Evolutionary conservation across 2,797 vertebrate species (phyloP), one percentile per base, ranked within the genome.

Genomic region (Argentina silus): DNA sequence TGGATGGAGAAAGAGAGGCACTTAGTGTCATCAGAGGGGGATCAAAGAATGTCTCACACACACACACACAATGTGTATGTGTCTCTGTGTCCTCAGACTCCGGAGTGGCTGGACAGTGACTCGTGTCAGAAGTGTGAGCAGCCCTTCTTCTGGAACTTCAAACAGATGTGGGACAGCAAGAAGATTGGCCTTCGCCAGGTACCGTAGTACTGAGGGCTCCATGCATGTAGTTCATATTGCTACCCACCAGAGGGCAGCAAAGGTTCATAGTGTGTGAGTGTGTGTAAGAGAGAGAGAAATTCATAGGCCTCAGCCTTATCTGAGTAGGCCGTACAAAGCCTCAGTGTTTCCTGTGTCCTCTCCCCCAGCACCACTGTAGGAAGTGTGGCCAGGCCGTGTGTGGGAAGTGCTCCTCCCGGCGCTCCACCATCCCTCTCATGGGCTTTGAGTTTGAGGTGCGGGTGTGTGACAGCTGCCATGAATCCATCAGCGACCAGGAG

Each of bases 121-220:
- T 99, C 97, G 19, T 99, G 98, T 91, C 98, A 99, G 86, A 98
- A 96, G 87, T 99, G 97, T 86, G 95, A 98, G 79, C 97, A 99
- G 89, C 98, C 98, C 61, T 99, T 99, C 87, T 99, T 99, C 91
- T 99, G 98, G 98, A 98, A 99, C 91, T 98, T 99, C 92, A 99
- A 99, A 89, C 98, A 99, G 87, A 99, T 99, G 98, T 99, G 98
- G 98, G 97, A 96, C 93, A 96, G 93, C 83, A 99, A 98, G 92
- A 99, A 97, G 92, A 99, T 99, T 64, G 97, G 98, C 79, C 91
- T 99, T 0, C 93, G 98, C 83, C 98, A 99, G 96, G 98, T 98
- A 83, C 3, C 0, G 44, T 0, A n/a, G 10, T 73, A 19, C 27
- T 47, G 27, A 27, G 73, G 73, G 17, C 21, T 67, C 47, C 59